Conservation (phyloP, 2,888 invertebrate species). For the Congeria kusceri region DNA sequence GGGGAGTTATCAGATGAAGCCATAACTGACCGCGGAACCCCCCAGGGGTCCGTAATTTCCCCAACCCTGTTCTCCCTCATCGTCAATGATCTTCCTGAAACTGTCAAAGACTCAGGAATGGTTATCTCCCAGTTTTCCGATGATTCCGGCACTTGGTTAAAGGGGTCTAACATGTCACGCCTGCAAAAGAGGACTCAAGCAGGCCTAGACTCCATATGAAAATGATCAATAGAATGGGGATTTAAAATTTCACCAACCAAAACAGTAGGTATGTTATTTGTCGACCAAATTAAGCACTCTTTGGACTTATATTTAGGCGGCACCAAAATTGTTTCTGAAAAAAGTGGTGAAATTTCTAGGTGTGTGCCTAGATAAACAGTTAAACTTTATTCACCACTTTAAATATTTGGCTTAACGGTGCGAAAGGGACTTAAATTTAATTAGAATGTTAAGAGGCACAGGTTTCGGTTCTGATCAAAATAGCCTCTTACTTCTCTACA, state of each 20-base stretch:
- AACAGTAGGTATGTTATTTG: too few species aligned
- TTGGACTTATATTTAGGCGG: constrained; percentile 24
- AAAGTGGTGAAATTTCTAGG: too few species aligned
- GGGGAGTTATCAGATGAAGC: constrained; percentile 11
- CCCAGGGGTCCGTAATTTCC: neutral
- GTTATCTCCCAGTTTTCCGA: constrained; percentile 31
- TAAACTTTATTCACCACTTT: too few species aligned
- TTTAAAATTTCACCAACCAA: too few species aligned
- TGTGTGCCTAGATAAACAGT: too few species aligned
- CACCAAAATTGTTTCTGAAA: constrained; percentile 17
- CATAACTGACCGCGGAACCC: neutral
- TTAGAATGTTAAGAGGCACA: too few species aligned
- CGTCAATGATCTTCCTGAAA: constrained; percentile 30
- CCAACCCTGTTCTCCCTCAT: constrained; percentile 27
- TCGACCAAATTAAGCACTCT: too few species aligned
- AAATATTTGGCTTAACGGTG: too few species aligned
- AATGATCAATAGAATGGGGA: too few species aligned
- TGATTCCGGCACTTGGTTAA: constrained; percentile 36
- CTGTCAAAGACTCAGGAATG: constrained; percentile 14
- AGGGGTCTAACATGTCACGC: constrained; percentile 14
- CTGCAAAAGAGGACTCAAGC: constrained; percentile 22
- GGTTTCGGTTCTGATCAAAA: too few species aligned
- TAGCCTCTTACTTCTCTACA: constrained; percentile 10
- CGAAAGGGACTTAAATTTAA: too few species aligned
- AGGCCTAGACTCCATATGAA: constrained; percentile 19